Evolutionary conservation across 2,113 vertebrate genomes (phyloP), one percentile per base, ranked within the genome.

Genomic region (Macquaria ambigua): DNA sequence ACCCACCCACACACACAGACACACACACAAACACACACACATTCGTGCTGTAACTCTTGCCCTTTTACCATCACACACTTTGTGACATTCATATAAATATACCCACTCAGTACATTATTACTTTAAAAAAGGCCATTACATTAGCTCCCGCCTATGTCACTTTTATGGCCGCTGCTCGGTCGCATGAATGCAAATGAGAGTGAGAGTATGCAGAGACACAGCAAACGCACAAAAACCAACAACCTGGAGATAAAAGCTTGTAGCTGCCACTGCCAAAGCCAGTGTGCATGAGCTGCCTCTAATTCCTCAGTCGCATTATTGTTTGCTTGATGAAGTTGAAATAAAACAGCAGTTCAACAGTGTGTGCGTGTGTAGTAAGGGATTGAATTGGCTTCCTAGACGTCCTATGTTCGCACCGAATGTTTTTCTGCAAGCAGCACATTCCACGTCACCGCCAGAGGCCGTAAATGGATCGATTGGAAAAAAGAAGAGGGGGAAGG

Each of bases 1-100:
- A 34, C 39, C 3, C 16, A 25, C 58, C 2, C 50, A 41, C 63
- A 31, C 70, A 66, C 56, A 61, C 53, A 50, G 31, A 3, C 50
- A 41, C 63, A 31, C 70, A 66, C 56, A 61, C 53, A 50, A 31
- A 61, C 82, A 74, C 75, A 64, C 55, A 62, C 75, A 71, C 23
- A 12, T 71, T 14, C 10, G 12, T 48, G 68, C 83, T 48, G 69
- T 77, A 83, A 83, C 56, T 84, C 79, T 34, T 86, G 76, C 70
- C 82, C 79, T 85, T 81, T 84, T 80, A 74, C 53, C 75, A 79
- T 77, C 70, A 72, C 79, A 75, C 53, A 83, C 81, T 73, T 76
- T 68, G 39, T 84, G 73, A 81, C 73, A 73, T 74, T 46, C 83
- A 70, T 91, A 91, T 88, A 86, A 91, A 92, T 92, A 89, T 77